Conservation (phyloP, 2,797 vertebrate genomes). For the Centropyge bicolor region DNA sequence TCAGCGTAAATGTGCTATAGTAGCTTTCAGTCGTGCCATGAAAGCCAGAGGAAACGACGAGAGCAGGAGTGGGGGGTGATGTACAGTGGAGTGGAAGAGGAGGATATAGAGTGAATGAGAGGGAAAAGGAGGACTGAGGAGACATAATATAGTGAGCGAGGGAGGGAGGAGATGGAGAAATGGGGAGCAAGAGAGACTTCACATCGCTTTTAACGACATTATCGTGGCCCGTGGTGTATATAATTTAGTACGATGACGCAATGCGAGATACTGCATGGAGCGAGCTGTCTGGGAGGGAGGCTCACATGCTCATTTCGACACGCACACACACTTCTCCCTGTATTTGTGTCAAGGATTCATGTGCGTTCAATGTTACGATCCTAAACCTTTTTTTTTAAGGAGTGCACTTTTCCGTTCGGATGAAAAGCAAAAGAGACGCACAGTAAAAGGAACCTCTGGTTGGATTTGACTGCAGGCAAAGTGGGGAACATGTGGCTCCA, state of each 20-base stretch:
- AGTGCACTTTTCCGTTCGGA: not conserved
- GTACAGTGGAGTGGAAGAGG: constrained; percentile 9
- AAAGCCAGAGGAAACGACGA: constrained; percentile 13
- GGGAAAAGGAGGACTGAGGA: constrained; percentile 34
- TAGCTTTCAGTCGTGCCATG: constrained; percentile 4
- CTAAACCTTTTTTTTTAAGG: not conserved
- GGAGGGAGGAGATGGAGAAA: constrained; percentile 41
- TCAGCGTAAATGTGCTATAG: constrained; percentile 21
- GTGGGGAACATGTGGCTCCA: constrained; percentile 17
- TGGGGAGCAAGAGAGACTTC: constrained; percentile 69
- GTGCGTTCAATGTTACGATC: not conserved
- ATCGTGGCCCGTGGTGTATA: constrained; percentile 73
- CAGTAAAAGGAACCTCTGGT: not conserved
- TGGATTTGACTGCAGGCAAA: not conserved
- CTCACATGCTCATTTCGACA: constrained; percentile 43
- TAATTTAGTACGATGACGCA: constrained; percentile 83
- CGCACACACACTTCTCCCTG: constrained; percentile 13
- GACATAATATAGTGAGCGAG: constrained; percentile 25
- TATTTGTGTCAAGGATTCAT: constrained; percentile 16
- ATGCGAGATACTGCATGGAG: constrained; percentile 64
- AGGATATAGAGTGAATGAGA: constrained; percentile 45
- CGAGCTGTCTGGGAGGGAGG: constrained; percentile 45
- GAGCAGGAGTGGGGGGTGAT: constrained; percentile 7
- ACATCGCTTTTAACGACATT: constrained; percentile 83
- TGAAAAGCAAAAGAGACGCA: not conserved